Evolutionary conservation across 2,797 vertebrate genomes (phyloP).

Genomic region (Pseudomugil gertrudae): DNA sequence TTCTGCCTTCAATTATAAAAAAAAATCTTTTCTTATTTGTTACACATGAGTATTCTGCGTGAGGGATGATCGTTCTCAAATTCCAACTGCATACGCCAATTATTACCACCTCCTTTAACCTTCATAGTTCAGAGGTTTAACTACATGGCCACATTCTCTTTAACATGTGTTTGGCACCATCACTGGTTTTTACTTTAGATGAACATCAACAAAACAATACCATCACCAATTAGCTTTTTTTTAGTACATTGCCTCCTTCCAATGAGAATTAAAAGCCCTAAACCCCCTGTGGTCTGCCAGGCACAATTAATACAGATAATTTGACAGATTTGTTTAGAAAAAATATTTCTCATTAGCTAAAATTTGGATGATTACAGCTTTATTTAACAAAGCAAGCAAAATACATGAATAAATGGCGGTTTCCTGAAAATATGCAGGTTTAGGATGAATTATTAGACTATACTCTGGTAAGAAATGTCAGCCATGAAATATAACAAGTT

Average conservation of each 20-base stretch:
- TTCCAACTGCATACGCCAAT: background rate
- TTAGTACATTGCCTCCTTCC: background rate
- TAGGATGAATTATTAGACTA: background rate
- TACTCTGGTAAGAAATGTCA: too few relatives aligned
- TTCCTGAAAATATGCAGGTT: background rate
- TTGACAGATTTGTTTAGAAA: background rate
- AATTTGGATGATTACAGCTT: background rate
- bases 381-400: background rate
- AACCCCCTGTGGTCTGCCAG: background rate
- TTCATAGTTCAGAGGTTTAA: background rate
- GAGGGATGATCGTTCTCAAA: background rate
- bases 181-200: background rate
- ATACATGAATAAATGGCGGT: background rate
- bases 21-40: constrained; percentile 37
- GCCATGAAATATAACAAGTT: too few relatives aligned
- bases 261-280: background rate
- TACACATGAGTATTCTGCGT: background rate
- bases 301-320: background rate
- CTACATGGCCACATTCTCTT: background rate
- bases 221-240: background rate
- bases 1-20: constrained; percentile 25
- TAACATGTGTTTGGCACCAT: background rate
- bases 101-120: background rate
- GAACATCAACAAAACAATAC: background rate
- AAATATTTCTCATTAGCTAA: background rate